phyloP scores from a whole-genome alignment of 2,113 vertebrate species.

The Acanthisitta chloris region DNA sequence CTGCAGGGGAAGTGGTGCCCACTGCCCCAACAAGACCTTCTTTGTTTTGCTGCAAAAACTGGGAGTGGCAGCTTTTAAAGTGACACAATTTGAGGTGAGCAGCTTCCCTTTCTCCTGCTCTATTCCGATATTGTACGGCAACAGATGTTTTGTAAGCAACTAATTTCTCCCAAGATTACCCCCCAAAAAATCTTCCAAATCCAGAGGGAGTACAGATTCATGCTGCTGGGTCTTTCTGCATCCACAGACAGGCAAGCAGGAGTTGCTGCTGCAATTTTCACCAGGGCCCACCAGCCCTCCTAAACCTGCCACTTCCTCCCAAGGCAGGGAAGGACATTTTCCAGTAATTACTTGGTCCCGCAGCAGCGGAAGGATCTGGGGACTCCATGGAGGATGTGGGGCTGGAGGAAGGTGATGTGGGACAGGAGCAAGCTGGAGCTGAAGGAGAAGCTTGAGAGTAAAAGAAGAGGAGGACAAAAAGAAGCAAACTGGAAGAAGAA shows the following conservation, averaged over 20 bases:
- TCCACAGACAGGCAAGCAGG: not conserved
- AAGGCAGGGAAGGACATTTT: not conserved
- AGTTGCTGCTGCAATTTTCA: not conserved
- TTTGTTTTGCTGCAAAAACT: conserved; percentile 66
- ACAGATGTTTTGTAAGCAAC: conserved; percentile 40
- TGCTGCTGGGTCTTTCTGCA: not conserved
- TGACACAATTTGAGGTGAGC: conserved; percentile 46
- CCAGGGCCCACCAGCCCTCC: not conserved
- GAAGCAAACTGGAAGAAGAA: not conserved
- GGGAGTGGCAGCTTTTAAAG: conserved; percentile 61
- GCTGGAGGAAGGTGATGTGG: not conserved
- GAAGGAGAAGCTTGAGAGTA: not conserved
- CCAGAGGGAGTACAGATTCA: not conserved
- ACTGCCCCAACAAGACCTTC: conserved; percentile 65
- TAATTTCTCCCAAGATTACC: conserved; percentile 3
- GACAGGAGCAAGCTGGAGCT: not conserved
- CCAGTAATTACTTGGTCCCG: accelerated
- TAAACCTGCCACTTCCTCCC: not conserved
- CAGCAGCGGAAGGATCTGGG: not conserved
- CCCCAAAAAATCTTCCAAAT: not conserved
- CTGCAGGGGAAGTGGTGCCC: conserved; percentile 72
- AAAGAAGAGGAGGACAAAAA: not conserved
- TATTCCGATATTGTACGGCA: not conserved
- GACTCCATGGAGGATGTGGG: not conserved
- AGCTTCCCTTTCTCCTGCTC: conserved; percentile 18